Base-by-base conservation (phyloP, 37 sponge, comb jelly and placozoan genomes). In the Tethya wilhelma region DNA sequence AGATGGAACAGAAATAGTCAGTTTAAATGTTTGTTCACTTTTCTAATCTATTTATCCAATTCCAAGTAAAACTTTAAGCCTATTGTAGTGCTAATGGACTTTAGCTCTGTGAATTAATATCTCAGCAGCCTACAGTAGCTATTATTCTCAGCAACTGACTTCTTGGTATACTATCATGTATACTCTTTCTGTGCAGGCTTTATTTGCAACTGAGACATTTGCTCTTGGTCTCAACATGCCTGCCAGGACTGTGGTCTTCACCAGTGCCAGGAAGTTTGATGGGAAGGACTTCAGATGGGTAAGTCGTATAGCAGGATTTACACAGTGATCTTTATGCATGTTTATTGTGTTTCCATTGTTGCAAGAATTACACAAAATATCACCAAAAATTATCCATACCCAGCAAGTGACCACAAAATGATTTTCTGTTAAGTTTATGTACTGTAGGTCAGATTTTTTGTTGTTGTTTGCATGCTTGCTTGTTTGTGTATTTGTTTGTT, bases 141-240 rank as follows among this genome's bases (percentile, higher is more conserved):
- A n/a, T n/a, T n/a, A n/a, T n/a, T n/a, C n/a, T n/a, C n/a, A n/a
- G n/a, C n/a, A n/a, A n/a, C n/a, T n/a, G n/a, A n/a, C n/a, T n/a
- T n/a, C n/a, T n/a, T n/a, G n/a, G n/a, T n/a, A n/a, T n/a, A n/a
- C n/a, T n/a, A n/a, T n/a, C n/a, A n/a, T n/a, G n/a, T n/a, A n/a
- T n/a, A n/a, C n/a, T 4, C 37, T 30, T 65, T 7, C 1, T 75
- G 40, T 49, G 2, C 30, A 93, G 90, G 97, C 95, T 1, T 80
- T 98, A 22, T 98, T 98, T 86, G 99, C 99, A 8, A 98, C 99
- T 17, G 99, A 98, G 76, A 98, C 99, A 0, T 98, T 98, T 91
- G 89, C 99, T 26, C 93, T 98, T 39, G 99, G 99, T 17, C 87
- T 98, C n/a, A 98, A 98, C 90, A 98, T 98, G 99, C 99, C 99